Evolutionary conservation across 1,140 invertebrate genomes (phyloP).

Genomic region (Anastrepha ludens): DNA sequence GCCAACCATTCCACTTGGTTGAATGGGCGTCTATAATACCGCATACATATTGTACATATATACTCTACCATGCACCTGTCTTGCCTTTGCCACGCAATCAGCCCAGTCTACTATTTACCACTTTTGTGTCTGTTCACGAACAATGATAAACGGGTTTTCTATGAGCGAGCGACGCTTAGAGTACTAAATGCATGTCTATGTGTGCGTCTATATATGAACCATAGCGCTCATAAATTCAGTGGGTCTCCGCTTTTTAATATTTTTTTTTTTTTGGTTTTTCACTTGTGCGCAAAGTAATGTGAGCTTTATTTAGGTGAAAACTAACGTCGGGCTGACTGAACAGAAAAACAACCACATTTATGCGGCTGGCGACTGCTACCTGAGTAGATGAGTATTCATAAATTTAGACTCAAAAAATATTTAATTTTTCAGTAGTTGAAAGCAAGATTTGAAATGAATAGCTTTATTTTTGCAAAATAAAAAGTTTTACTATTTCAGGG

Average conservation of each 20-base stretch:
- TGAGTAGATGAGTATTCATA: neutral
- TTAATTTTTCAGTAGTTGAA: neutral
- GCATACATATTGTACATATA: neutral
- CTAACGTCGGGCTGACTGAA: neutral
- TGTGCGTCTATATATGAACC: neutral
- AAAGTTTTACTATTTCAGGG: too few relatives aligned
- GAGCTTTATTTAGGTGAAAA: slow-evolving; percentile 28
- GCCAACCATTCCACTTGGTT: neutral
- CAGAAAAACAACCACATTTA: neutral
- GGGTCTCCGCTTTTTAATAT: neutral
- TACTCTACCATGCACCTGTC: neutral
- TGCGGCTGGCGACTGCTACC: neutral
- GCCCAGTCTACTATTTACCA: neutral
- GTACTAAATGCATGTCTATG: neutral
- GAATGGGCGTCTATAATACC: too few relatives aligned
- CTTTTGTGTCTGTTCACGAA: slow-evolving; percentile 34
- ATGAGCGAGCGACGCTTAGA: neutral
- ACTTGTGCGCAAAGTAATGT: neutral
- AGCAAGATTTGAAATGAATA: too few relatives aligned
- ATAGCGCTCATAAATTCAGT: slow-evolving; percentile 37
- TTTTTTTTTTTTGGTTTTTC: slow-evolving; percentile 17
- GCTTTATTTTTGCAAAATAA: too few relatives aligned
- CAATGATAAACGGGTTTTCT: slow-evolving; percentile 44
- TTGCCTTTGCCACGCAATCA: neutral
- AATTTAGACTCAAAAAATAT: neutral